Evolutionary conservation across 2,113 vertebrate genomes (phyloP).

Genomic region (Hydrochoerus hydrochaeris): DNA sequence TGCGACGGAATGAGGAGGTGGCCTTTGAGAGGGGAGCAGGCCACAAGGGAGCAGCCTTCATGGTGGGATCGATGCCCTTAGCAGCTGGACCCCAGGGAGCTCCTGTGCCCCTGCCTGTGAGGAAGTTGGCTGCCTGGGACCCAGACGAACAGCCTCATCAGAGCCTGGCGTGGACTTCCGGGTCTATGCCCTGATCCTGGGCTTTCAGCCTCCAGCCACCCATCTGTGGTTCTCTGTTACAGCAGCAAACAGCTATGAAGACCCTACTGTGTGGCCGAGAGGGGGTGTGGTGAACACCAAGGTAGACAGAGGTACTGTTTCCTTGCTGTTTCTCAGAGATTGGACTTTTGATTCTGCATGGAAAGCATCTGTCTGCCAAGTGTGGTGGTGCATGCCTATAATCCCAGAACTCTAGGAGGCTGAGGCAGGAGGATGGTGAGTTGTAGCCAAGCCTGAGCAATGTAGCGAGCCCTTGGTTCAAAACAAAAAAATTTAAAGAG

Average conservation of each 20-base stretch:
- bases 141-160: neutral
- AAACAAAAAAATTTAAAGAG: neutral
- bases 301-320: rapidly evolving
- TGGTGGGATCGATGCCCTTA: neutral
- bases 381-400: neutral
- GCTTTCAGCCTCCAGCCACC: neutral
- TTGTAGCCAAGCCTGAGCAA: neutral
- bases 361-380: neutral
- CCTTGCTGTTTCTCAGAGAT: neutral
- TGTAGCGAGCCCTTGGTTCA: neutral
- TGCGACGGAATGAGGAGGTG: no score
- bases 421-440: neutral
- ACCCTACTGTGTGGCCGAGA: neutral
- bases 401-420: neutral
- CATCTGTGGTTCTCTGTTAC: neutral
- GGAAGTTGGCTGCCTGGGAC: neutral
- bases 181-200: neutral
- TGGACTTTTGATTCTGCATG: neutral
- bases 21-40: neutral
- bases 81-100: neutral
- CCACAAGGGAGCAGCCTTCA: neutral
- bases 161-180: neutral
- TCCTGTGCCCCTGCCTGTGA: neutral
- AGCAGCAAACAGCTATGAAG: no score
- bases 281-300: neutral